Percentiles rank a stretch among this genome's conserved stretches.
phyloP scores from a whole-genome alignment of 2,888 invertebrate species.

The Synanthedon vespiformis region DNA sequence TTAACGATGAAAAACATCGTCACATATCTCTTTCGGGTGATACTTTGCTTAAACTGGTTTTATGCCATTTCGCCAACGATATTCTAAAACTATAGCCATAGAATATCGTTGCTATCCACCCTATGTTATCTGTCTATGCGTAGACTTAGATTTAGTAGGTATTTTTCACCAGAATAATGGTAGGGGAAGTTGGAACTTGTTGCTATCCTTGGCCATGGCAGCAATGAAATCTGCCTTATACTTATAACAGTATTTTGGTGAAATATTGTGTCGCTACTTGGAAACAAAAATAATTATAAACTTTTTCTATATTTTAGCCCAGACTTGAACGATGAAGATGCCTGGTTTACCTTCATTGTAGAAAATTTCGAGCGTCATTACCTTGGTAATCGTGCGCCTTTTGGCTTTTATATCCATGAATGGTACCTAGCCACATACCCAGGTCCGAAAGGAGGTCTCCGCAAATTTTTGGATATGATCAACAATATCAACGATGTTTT shows the following conservation, averaged over 20 bases:
- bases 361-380: constrained; percentile 76
- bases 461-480: constrained; percentile 68
- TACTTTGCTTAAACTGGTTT: too few relatives aligned
- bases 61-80: too few relatives aligned
- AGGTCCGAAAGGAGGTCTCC: constrained; percentile 58
- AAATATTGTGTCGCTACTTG: neutral
- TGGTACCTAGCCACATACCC: constrained; percentile 64
- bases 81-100: too few relatives aligned
- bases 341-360: constrained; percentile 68
- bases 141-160: too few relatives aligned
- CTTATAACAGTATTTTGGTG: neutral
- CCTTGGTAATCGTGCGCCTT: constrained; percentile 73
- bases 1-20: too few relatives aligned
- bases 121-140: too few relatives aligned
- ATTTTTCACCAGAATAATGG: too few relatives aligned
- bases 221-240: neutral
- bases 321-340: constrained; percentile 38
- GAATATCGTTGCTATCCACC: too few relatives aligned
- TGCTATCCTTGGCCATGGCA: too few relatives aligned
- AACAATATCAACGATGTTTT: constrained; percentile 68
- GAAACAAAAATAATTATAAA: neutral
- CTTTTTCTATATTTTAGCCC: constrained; percentile 21
- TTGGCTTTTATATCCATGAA: constrained; percentile 76
- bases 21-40: too few relatives aligned
- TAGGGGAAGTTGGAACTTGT: too few relatives aligned